Base-by-base conservation (phyloP, 1,140 invertebrate genomes). In the Aricia agestis region DNA sequence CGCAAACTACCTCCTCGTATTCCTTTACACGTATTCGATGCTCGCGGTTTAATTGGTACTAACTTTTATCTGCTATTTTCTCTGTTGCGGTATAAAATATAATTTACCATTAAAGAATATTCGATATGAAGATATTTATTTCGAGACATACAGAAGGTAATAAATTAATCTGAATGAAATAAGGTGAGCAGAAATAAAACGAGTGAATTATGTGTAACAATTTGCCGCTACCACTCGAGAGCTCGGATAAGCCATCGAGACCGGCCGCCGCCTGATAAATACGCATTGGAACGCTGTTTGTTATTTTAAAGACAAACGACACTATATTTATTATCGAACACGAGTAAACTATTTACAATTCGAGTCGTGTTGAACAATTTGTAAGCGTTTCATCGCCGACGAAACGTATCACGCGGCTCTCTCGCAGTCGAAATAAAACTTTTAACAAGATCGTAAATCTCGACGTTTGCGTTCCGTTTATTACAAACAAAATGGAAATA, bases 371-470 rank as follows among this genome's bases (percentile, higher is more conserved):
- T 63, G n/a, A 6, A 63, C 59, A 11, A 63, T 63, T 63, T 63
- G 59, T 63, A 63, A 63, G n/a, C 18, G 18, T 63, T 63, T 63
- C 59, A 63, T 63, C 59, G 19, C 19, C 19, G 19, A 63, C 59
- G 19, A 7, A 63, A 63, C 17, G 11, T 19, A 19, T 63, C 19
- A 63, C 18, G 17, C n/a, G 18, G 18, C 73, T 68, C 25, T 13
- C 15, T 11, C 58, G 45, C 11, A 52, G 45, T 52, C 45, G 45
- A 13, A 66, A 65, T 70, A 61, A 66, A 67, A 67, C 52, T 45
- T 45, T 67, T 67, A n/a, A 68, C 45, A 68, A 57, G 45, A 31
- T 17, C 32, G 57, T 59, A 69, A 58, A 17, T 69, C 18, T 69
- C 67, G 11, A 59, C 59, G 59, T 18, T 19, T 19, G 59, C 59